Evolutionary conservation across 2,113 vertebrate genomes (phyloP), one percentile per base, ranked within the genome.

Genomic region (Gallinago jamesoni): DNA sequence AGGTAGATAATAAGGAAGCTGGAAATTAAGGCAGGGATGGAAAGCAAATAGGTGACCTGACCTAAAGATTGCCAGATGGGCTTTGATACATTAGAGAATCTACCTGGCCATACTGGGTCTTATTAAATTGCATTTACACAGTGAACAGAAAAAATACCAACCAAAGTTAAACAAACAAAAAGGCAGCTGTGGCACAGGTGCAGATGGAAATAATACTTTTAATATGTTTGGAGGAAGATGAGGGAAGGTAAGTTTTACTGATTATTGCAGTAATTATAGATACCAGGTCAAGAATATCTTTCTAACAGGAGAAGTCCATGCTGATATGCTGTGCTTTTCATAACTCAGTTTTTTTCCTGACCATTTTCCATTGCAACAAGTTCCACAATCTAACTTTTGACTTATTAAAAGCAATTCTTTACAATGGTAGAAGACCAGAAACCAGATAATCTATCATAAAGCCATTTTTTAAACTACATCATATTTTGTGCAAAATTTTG

Each of bases 381-480:
- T 59, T 50, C 28, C 45, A 47, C 7, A 28, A 53, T 52, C 0
- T 59, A 16, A n/a, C 22, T 63, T 80, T 73, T 41, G 16, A 2
- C 1, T 28, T 50, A 89, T 84, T 6, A 47, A 72, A 90, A 80
- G 10, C 12, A 64, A 3, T 6, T 43, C 3, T 0, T 88, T 76
- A 57, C 12, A 64, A 19, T 33, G 25, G 57, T 30, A 76, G 18
- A 35, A 55, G 20, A 60, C 39, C 6, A n/a, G 31, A 67, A 2
- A 68, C 5, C 0, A 41, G 22, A 8, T 43, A 41, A 69, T 64
- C 59, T 60, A 28, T n/a, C 8, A 68, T 60, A 25, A 37, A 62
- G 1, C 0, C 3, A 1, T 12, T 35, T 73, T 59, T 5, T 1
- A 6, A 56, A 10, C 9, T 28, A 6, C 7, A 11, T 28, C 4